phyloP scores from a whole-genome alignment of 37 sponge, comb jelly and placozoan species.

The Cliona cf. orientalis region DNA sequence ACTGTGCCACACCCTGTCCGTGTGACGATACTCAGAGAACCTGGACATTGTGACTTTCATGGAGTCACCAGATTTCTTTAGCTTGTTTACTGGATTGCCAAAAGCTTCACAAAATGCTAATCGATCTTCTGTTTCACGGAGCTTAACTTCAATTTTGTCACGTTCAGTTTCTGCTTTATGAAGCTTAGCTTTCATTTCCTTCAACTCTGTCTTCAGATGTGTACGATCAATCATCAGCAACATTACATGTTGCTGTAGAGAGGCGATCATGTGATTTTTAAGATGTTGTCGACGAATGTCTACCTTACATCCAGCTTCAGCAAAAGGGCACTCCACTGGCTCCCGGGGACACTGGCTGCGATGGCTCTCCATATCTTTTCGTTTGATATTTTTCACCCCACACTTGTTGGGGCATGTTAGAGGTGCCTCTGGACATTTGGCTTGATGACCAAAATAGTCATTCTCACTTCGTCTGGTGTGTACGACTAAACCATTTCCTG shows the following conservation, averaged over 20 bases:
- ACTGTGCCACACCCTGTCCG: not conserved
- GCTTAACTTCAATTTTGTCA: too few relatives aligned
- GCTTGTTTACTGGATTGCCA: too few relatives aligned
- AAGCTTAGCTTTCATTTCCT: too few relatives aligned
- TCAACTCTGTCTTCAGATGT: too few relatives aligned
- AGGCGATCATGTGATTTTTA: not conserved
- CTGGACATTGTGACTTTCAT: too few relatives aligned
- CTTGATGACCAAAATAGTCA: not conserved
- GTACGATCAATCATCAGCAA: too few relatives aligned
- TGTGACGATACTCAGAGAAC: not conserved
- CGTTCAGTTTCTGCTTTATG: too few relatives aligned
- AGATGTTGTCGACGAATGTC: not conserved
- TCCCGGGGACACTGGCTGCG: slow-evolving; percentile 4
- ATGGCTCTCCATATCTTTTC: slow-evolving; percentile 1
- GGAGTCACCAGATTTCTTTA: too few relatives aligned
- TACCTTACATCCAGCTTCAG: not conserved
- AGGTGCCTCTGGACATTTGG: not conserved
- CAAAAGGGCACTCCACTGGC: not conserved
- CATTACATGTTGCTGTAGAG: not conserved
- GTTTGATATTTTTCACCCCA: not conserved
- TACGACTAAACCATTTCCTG: too few relatives aligned
- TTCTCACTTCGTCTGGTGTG: too few relatives aligned
- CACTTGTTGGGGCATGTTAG: slow-evolving; percentile 17
- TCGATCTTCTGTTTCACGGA: too few relatives aligned
- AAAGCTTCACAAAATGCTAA: too few relatives aligned